These are phyloP conservation scores for Tetraneura akinire DNA, from an alignment of 1,140 invertebrate genomes.

Conservation along the genomic window DNA sequence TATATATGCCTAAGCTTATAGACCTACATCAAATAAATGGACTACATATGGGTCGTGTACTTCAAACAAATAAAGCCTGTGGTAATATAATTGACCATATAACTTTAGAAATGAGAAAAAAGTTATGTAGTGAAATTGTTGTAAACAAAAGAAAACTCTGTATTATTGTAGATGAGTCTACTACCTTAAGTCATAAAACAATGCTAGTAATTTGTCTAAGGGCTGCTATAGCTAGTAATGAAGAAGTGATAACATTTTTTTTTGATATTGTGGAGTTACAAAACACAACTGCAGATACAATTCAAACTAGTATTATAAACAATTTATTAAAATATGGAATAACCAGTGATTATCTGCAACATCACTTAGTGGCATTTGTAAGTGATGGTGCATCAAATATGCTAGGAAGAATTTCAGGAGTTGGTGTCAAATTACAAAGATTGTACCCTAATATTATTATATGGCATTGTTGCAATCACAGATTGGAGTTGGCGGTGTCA, in stretches of 20 bases:
- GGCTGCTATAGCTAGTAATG: slow-evolving; percentile 5
- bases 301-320: background rate
- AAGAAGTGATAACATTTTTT: background rate
- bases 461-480: slow-evolving; percentile 30
- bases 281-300: background rate
- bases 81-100: too few species aligned
- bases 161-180: slow-evolving; percentile 9
- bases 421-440: background rate
- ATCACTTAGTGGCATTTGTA: background rate
- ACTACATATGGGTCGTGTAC: background rate
- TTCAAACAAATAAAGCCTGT: slow-evolving; percentile 8
- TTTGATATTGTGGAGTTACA: background rate
- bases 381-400: slow-evolving; percentile 5
- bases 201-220: background rate
- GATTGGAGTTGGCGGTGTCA: background rate
- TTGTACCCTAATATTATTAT: background rate
- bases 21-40: slow-evolving; percentile 4
- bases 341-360: background rate
- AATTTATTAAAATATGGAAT: background rate
- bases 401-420: background rate
- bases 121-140: slow-evolving; percentile 21
- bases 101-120: slow-evolving; percentile 24
- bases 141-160: slow-evolving; percentile 28
- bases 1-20: slow-evolving; percentile 10
- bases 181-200: slow-evolving; percentile 7